A percentile compares a stretch with the other conserved stretches of the same genome.
Conservation (phyloP, 2,888 invertebrate species). For the Pyrrhia umbra region DNA sequence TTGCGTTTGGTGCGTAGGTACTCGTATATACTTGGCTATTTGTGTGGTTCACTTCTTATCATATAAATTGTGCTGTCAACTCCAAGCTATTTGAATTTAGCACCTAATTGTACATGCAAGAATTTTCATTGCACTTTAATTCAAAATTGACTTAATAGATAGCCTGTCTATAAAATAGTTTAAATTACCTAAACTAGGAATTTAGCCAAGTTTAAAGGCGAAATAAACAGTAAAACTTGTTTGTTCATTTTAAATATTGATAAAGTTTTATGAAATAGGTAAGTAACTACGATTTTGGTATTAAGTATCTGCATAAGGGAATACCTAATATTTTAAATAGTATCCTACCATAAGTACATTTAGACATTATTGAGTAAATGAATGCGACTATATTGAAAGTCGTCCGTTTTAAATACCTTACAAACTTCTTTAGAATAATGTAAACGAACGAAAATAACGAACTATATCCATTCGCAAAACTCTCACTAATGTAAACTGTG, state of each 20-base stretch:
- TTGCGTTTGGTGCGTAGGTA: slow-evolving; percentile 45
- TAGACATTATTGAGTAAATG: too few species aligned
- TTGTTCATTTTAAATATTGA: not conserved
- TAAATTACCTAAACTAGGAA: not conserved
- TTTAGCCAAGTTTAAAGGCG: not conserved
- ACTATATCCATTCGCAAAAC: slow-evolving; percentile 27
- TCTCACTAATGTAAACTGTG: slow-evolving; percentile 31
- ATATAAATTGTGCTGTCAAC: slow-evolving; percentile 30
- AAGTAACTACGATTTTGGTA: too few species aligned
- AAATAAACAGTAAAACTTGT: slow-evolving; percentile 15
- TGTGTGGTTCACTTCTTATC: slow-evolving; percentile 36
- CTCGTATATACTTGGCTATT: slow-evolving; percentile 19
- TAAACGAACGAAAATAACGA: slow-evolving; percentile 29
- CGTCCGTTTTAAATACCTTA: too few species aligned
- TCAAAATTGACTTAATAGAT: slow-evolving; percentile 3
- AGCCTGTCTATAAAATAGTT: not conserved
- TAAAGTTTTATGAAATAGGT: too few species aligned
- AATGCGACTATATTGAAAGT: too few species aligned
- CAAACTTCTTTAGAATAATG: too few species aligned
- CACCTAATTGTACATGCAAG: slow-evolving; percentile 22
- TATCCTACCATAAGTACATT: too few species aligned
- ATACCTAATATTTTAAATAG: too few species aligned
- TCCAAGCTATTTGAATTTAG: slow-evolving; percentile 18
- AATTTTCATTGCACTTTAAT: slow-evolving; percentile 19
- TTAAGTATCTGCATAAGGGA: too few species aligned